Percentiles rank a stretch among this genome's conserved stretches.
Evolutionary conservation across 2,797 vertebrate genomes (phyloP).

Genomic region (Molossus alvarezi): DNA sequence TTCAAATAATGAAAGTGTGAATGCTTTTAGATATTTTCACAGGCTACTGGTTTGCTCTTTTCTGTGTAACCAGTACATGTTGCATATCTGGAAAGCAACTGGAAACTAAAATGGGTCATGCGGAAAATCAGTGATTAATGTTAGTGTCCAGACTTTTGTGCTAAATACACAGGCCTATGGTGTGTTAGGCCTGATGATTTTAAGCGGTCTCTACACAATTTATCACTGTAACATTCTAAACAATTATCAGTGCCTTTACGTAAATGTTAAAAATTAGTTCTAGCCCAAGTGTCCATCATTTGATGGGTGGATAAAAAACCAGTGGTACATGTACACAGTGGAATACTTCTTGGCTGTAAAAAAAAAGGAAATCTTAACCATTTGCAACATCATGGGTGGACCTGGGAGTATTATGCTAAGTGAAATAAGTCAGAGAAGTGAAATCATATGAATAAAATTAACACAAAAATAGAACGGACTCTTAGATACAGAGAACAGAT

Average conservation of each 20-base stretch:
- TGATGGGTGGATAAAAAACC: no score
- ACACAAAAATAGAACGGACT: not conserved
- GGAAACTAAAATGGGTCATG: not conserved
- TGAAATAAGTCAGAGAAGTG: not conserved
- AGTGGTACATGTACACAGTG: not conserved
- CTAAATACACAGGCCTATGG: not conserved
- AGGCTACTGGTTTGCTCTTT: not conserved
- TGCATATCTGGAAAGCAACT: not conserved
- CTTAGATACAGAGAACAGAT: not conserved
- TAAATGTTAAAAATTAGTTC: not conserved
- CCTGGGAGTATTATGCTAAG: no score
- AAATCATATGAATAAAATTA: no score
- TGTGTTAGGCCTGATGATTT: not conserved
- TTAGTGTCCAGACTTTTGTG: not conserved
- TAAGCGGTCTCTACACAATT: not conserved
- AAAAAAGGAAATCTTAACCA: not conserved
- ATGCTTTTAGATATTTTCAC: not conserved
- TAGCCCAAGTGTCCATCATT: no score
- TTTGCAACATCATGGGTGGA: fast-evolving
- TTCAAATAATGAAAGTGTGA: not conserved
- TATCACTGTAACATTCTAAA: not conserved
- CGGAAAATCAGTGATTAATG: not conserved
- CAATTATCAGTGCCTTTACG: not conserved
- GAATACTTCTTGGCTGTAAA: no score
- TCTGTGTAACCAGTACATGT: not conserved